Evolutionary conservation across 2,797 vertebrate genomes (phyloP).

Genomic region (Darevskia mixta): DNA sequence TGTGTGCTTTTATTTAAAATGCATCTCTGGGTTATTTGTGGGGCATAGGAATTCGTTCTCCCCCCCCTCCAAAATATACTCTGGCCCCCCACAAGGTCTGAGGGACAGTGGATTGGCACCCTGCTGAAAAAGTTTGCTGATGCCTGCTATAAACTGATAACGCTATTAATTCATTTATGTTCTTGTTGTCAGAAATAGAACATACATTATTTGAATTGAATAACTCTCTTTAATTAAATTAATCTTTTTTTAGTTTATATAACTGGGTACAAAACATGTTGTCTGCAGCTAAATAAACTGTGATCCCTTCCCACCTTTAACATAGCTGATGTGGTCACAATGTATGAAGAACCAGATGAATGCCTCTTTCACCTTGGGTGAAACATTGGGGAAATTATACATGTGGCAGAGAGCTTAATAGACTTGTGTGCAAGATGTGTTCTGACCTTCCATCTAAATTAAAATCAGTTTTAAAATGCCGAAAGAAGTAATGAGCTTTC

Average conservation of each 20-base stretch:
- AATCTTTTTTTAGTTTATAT: too few relatives aligned
- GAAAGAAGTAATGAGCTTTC: conserved; percentile 12
- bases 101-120: too few relatives aligned
- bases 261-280: background rate
- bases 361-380: background rate
- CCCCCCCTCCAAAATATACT: too few relatives aligned
- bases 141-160: background rate
- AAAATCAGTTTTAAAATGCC: conserved; percentile 37
- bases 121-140: too few relatives aligned
- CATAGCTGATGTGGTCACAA: background rate
- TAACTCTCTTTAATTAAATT: background rate
- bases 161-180: background rate
- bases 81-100: too few relatives aligned
- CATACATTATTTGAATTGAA: background rate
- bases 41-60: too few relatives aligned
- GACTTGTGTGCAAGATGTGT: background rate
- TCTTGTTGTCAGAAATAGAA: background rate
- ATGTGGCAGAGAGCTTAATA: background rate
- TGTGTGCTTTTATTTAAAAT: too few relatives aligned
- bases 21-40: too few relatives aligned
- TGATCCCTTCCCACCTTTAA: too few relatives aligned
- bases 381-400: background rate
- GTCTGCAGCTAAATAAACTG: background rate
- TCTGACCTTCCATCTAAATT: conserved; percentile 29
- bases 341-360: background rate